These are phyloP conservation scores for Aspidiotus destructor DNA, from an alignment of 2,888 invertebrate genomes.

Conservation along the genomic window DNA sequence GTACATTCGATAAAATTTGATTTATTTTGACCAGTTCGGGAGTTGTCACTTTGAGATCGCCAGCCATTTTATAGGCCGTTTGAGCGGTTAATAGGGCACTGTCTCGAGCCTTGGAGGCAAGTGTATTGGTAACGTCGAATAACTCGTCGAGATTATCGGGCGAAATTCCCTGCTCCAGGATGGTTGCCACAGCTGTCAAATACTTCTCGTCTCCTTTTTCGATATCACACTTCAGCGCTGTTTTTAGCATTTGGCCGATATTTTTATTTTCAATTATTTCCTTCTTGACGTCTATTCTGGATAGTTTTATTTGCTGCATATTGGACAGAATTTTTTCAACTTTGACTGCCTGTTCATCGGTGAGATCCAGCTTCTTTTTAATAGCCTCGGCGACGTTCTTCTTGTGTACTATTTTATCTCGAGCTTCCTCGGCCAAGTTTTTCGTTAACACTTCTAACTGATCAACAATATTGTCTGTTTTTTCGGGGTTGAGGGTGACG, in stretches of 20 bases:
- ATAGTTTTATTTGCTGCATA: slow-evolving; percentile 5
- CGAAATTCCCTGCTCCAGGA: background rate
- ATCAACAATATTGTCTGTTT: slow-evolving; percentile 12
- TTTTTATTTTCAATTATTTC: slow-evolving; percentile 3
- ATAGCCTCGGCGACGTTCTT: background rate
- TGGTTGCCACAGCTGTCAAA: background rate
- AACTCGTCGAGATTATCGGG: slow-evolving; percentile 6
- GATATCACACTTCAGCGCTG: slow-evolving; percentile 5
- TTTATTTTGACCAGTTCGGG: slow-evolving; percentile 43
- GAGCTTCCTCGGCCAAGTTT: background rate
- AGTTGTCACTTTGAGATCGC: background rate
- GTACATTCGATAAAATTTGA: slow-evolving; percentile 41
- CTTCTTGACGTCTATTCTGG: background rate
- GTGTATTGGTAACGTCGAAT: background rate
- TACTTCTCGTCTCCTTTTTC: background rate
- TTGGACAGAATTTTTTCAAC: background rate
- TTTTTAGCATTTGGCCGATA: slow-evolving; percentile 1
- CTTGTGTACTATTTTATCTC: background rate
- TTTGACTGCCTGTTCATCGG: background rate
- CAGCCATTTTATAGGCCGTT: background rate
- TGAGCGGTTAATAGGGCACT: background rate
- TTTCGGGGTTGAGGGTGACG: background rate
- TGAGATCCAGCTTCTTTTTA: background rate
- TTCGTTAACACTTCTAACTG: background rate
- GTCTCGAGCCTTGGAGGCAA: slow-evolving; percentile 5